Evolutionary conservation across 2,113 vertebrate species (phyloP).

Genomic region (Zapus hudsonius): DNA sequence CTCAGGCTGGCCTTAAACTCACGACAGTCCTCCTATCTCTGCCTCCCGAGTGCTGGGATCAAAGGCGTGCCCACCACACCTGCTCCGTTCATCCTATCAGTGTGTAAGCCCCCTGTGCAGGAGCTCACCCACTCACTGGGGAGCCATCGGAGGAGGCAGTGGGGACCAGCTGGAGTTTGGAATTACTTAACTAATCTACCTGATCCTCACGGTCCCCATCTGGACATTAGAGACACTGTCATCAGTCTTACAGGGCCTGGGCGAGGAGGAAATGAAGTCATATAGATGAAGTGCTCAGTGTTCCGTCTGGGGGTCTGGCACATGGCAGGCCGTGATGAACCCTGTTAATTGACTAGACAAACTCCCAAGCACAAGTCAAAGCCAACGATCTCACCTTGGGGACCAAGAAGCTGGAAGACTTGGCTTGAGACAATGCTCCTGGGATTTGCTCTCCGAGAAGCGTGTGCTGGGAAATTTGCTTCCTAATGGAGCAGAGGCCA

Average conservation of each 20-base stretch:
- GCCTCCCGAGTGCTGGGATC: too few species aligned
- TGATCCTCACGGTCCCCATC: background rate
- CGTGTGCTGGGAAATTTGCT: background rate
- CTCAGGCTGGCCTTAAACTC: too few species aligned
- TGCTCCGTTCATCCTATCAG: background rate
- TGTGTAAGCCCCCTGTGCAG: background rate
- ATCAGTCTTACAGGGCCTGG: background rate
- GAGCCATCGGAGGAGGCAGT: background rate
- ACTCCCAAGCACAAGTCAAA: background rate
- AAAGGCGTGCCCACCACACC: too few species aligned
- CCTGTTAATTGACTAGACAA: background rate
- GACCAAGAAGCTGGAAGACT: background rate
- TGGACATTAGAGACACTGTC: background rate
- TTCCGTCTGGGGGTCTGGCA: background rate
- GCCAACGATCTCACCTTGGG: background rate
- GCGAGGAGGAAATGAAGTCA: background rate
- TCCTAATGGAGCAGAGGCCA: background rate
- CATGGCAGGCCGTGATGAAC: background rate
- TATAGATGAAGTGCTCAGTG: background rate
- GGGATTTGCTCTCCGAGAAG: background rate
- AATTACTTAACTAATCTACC: background rate
- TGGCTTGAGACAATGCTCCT: background rate
- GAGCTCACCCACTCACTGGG: too few species aligned
- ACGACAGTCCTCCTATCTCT: too few species aligned
- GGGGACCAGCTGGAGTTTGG: background rate